Evolutionary conservation across 2,888 invertebrate genomes (phyloP).

Genomic region (Gortyna flavago): DNA sequence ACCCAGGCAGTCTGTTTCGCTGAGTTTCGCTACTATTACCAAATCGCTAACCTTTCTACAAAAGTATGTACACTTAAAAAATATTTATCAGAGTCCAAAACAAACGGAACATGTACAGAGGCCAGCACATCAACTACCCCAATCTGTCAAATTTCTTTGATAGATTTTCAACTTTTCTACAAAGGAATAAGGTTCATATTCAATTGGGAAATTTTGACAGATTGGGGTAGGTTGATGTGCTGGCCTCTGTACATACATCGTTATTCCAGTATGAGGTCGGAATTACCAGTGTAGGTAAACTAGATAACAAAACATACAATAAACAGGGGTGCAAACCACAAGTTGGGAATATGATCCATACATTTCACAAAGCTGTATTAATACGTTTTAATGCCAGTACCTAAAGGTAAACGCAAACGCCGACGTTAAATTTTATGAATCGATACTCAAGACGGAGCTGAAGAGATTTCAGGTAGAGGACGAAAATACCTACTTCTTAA

Average conservation of each 20-base stretch:
- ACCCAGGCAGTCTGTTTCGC: background rate
- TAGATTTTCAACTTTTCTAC: too few species aligned
- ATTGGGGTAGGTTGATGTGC: too few species aligned
- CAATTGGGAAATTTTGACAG: too few species aligned
- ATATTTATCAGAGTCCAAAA: slow-evolving; percentile 5
- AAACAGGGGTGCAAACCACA: slow-evolving; percentile 31
- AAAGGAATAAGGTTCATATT: too few species aligned
- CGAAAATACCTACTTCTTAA: background rate
- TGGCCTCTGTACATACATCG: too few species aligned
- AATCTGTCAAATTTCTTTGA: too few species aligned
- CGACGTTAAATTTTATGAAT: slow-evolving; percentile 27
- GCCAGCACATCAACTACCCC: too few species aligned
- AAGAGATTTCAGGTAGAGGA: background rate
- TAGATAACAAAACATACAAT: slow-evolving; percentile 23
- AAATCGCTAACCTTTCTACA: background rate
- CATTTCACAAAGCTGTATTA: slow-evolving; percentile 19
- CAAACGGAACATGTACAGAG: slow-evolving; percentile 1
- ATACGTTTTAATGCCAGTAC: slow-evolving; percentile 19
- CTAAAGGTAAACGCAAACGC: background rate
- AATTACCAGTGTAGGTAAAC: slow-evolving; percentile 27
- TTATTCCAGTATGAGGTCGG: too few species aligned
- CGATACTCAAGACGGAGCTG: background rate
- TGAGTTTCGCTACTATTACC: background rate
- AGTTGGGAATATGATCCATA: slow-evolving; percentile 29
- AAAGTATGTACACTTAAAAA: background rate